These are phyloP conservation scores for Glyphotaelius pellucidus DNA, from an alignment of 2,888 invertebrate species.

Conservation along the genomic window DNA sequence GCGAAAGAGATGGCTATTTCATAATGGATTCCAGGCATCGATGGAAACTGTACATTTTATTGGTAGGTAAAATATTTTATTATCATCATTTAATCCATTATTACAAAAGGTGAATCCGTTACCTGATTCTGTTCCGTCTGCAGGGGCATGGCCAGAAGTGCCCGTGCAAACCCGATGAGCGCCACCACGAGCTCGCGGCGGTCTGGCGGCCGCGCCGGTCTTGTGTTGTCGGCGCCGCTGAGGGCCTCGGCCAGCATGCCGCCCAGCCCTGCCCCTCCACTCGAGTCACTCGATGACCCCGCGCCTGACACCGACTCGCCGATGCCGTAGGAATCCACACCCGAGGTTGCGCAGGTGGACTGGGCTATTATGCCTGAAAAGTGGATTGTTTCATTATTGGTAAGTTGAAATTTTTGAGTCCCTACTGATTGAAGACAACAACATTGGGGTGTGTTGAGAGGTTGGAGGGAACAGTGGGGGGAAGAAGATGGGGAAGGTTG, in stretches of 20 bases:
- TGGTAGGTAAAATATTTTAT: no score
- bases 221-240: slow-evolving; percentile 79
- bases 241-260: slow-evolving; percentile 87
- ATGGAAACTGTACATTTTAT: no score
- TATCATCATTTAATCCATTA: not conserved
- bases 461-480: not conserved
- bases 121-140: slow-evolving; percentile 27
- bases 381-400: not conserved
- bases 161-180: slow-evolving; percentile 82
- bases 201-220: slow-evolving; percentile 79
- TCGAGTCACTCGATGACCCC: slow-evolving; percentile 71
- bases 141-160: slow-evolving; percentile 77
- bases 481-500: not conserved
- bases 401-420: not conserved
- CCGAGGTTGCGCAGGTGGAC: slow-evolving; percentile 73
- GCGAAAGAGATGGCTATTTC: no score
- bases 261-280: slow-evolving; percentile 80
- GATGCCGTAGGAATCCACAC: slow-evolving; percentile 76
- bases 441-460: no score
- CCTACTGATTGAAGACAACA: no score
- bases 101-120: not conserved
- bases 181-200: slow-evolving; percentile 85
- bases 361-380: slow-evolving; percentile 74
- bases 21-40: no score
- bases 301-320: slow-evolving; percentile 73